Base-by-base conservation (phyloP, 2,797 vertebrate species). In the Odontamblyopus rebecca region DNA sequence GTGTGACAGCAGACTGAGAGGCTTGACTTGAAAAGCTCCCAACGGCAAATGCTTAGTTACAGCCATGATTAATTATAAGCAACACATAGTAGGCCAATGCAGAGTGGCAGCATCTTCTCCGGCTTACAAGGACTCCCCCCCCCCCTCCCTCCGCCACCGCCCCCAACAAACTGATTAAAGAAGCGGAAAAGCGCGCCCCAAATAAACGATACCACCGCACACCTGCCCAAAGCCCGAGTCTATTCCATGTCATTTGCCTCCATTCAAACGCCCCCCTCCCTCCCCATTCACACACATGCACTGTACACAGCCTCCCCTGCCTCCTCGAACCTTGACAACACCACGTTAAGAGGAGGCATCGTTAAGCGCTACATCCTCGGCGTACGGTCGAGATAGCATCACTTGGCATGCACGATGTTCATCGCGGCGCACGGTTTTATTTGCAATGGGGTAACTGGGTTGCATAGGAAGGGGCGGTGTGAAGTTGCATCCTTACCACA, bases 401-500 rank as follows among this genome's bases (percentile, higher is more conserved):
- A 41, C 19, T 61, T 68, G 69, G 18, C 81, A 73, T 74, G 82
- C 82, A 83, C 57, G 70, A 51, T 68, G 30, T 54, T 63, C 9
- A 30, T 61, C 61, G 32, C 63, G 51, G 65, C 68, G 68, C 74
- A 6, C 57, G 59, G 72, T 69, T 60, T 54, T 5, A 41, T 56
- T 59, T 35, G 56, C 61, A 71, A 16, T 69, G 68, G 78, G 35
- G 35, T 81, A 87, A 81, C 5, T 76, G 75, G 87, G 83, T 76
- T 84, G 85, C 75, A 62, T 35, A 38, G 32, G 73, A 80, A 71
- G 81, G 87, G 85, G 87, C 80, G 89, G 89, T 85, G 89, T 89
- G 83, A 88, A 90, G 88, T 89, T 89, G 85, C 84, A 89, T 89
- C 83, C 91, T 92, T 91, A 93, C 91, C 92, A 86, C 85, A 85